Percentiles rank a stretch among this genome's conserved stretches.
These are phyloP conservation scores for Caenorhabditis drosophilae DNA, from an alignment of 2,888 invertebrate genomes.

Conservation along the genomic window DNA sequence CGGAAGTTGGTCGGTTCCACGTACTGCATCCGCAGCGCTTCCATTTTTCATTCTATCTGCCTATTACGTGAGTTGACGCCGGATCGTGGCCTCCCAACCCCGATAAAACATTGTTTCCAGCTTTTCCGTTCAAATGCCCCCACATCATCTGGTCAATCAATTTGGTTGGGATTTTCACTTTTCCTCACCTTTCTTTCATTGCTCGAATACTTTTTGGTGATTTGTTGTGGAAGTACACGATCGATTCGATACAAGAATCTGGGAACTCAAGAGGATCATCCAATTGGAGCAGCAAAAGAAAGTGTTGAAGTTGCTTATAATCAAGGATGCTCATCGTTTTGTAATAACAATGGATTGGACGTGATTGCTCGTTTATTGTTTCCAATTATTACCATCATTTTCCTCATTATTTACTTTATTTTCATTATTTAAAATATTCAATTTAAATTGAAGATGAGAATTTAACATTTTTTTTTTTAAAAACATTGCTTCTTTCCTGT, in stretches of 20 bases:
- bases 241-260: slow-evolving; percentile 43
- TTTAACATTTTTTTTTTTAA: background rate
- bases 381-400: slow-evolving; percentile 60
- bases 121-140: slow-evolving; percentile 18
- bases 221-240: slow-evolving; percentile 59
- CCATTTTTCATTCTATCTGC: slow-evolving; percentile 73
- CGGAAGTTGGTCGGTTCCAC: slow-evolving; percentile 65
- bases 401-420: slow-evolving; percentile 59
- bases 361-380: slow-evolving; percentile 62
- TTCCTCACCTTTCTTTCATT: slow-evolving; percentile 63
- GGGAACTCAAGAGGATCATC: slow-evolving; percentile 41
- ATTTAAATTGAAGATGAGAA: background rate
- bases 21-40: slow-evolving; percentile 60
- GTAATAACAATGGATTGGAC: slow-evolving; percentile 59
- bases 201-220: slow-evolving; percentile 66
- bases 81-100: too few species aligned
- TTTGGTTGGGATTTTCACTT: slow-evolving; percentile 61
- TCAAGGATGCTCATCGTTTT: slow-evolving; percentile 46
- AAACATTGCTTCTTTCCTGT: background rate
- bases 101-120: too few species aligned
- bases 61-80: slow-evolving; percentile 55
- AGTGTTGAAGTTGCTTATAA: slow-evolving; percentile 46
- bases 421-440: slow-evolving; percentile 41
- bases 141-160: slow-evolving; percentile 26
- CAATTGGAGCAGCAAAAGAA: slow-evolving; percentile 45